These are phyloP conservation scores for Cinclus mexicanus DNA, from an alignment of 2,113 vertebrate genomes.

Conservation along the genomic window DNA sequence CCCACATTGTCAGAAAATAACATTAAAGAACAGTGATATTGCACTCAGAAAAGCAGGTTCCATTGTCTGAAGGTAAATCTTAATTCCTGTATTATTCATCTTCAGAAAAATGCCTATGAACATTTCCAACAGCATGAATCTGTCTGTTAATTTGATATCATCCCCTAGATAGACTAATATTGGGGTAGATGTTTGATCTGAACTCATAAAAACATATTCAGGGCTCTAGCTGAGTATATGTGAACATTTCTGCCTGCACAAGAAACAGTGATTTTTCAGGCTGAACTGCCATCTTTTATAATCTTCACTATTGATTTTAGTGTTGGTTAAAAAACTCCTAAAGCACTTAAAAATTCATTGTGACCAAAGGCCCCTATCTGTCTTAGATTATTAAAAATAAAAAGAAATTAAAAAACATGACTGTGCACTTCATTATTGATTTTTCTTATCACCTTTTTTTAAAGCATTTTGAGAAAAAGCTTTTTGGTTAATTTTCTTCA, in stretches of 20 bases:
- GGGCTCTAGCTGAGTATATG: not conserved
- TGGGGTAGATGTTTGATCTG: not conserved
- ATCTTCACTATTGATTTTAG: not conserved
- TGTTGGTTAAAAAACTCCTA: not conserved
- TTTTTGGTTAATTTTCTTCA: not conserved
- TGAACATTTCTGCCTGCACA: not conserved
- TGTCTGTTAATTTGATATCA: not conserved
- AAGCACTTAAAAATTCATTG: not conserved
- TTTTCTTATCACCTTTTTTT: not conserved
- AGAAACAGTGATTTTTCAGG: not conserved
- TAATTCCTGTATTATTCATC: not conserved
- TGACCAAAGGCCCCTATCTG: not conserved
- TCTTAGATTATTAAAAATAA: not conserved
- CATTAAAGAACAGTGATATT: not conserved
- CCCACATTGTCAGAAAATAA: not conserved
- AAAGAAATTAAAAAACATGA: rapidly evolving
- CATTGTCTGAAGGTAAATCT: not conserved
- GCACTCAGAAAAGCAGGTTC: not conserved
- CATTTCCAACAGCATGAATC: not conserved
- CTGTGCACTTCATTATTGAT: not conserved
- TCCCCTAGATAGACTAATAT: not conserved
- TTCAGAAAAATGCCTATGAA: not conserved
- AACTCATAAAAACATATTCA: not conserved
- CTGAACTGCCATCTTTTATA: not conserved
- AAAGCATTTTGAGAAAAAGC: not conserved